Evolutionary conservation across 2,113 vertebrate genomes (phyloP).

Genomic region (Atherinomorus stipes): DNA sequence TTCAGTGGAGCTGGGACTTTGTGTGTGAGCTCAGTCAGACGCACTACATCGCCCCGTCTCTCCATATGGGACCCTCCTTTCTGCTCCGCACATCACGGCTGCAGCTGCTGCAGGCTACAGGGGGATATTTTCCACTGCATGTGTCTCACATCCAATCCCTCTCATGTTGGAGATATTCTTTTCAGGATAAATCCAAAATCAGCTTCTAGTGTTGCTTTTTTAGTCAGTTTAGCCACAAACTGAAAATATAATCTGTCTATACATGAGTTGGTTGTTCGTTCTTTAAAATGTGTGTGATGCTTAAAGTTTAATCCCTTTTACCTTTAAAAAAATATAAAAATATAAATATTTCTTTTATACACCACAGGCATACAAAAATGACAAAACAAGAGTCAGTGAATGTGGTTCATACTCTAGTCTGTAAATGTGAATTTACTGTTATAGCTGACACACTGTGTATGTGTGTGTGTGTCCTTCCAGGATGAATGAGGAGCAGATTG

Average conservation of each 20-base stretch:
- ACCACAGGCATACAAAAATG: too few relatives aligned
- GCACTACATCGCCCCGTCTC: conserved; percentile 57
- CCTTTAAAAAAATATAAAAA: too few relatives aligned
- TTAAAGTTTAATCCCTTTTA: too few relatives aligned
- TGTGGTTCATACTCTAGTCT: neutral
- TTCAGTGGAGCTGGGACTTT: conserved; percentile 72
- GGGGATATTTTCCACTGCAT: conserved; percentile 22
- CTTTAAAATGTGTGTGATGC: too few relatives aligned
- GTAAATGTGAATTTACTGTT: neutral
- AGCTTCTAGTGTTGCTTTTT: too few relatives aligned
- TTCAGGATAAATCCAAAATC: too few relatives aligned
- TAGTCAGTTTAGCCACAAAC: too few relatives aligned
- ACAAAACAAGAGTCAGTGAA: neutral
- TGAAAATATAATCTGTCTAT: too few relatives aligned
- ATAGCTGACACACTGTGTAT: neutral
- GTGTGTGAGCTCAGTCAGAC: conserved; percentile 70
- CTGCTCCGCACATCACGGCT: conserved; percentile 41
- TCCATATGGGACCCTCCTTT: conserved; percentile 77
- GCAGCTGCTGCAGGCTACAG: conserved; percentile 58
- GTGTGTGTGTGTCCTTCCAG: conserved; percentile 70
- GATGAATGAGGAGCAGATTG: conserved; percentile 99
- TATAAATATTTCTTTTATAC: too few relatives aligned
- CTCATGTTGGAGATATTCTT: neutral
- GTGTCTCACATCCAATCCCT: conserved; percentile 12
- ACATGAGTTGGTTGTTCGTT: too few relatives aligned